phyloP scores from a whole-genome alignment of 2,888 invertebrate species.

The Diaperis boleti region DNA sequence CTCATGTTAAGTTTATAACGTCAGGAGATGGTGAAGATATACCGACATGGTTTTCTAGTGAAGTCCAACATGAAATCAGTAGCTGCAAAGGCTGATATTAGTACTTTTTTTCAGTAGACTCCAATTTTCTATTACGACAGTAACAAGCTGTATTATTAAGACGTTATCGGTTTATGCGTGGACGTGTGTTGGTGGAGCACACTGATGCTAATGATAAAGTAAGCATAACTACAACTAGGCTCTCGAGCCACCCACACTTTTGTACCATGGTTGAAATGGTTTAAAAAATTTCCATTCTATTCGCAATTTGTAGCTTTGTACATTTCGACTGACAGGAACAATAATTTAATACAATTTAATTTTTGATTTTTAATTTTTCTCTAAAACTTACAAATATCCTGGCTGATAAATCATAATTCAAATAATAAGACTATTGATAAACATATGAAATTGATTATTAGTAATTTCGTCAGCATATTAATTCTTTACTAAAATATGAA shows the following conservation, averaged over 20 bases:
- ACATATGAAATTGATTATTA: no score
- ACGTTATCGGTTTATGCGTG: slow-evolving; percentile 26
- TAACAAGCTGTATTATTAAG: slow-evolving; percentile 17
- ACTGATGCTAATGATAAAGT: slow-evolving; percentile 24
- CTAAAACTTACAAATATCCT: no score
- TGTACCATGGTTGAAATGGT: no score
- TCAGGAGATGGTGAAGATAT: background rate
- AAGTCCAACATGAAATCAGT: background rate
- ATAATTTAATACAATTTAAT: no score
- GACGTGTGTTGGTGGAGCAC: slow-evolving; percentile 22
- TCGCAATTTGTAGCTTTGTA: slow-evolving; percentile 15
- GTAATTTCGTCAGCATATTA: no score
- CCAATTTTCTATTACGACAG: slow-evolving; percentile 24
- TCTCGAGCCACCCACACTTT: slow-evolving; percentile 22
- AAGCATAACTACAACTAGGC: slow-evolving; percentile 14
- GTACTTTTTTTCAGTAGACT: slow-evolving; percentile 8
- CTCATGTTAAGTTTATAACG: background rate
- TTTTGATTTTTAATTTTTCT: no score
- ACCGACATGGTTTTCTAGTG: background rate
- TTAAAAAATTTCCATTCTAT: slow-evolving; percentile 28
- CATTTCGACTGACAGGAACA: no score
- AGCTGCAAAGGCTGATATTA: slow-evolving; percentile 11
- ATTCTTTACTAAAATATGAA: no score
- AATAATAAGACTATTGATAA: no score
- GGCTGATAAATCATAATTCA: no score